Evolutionary conservation across 2,888 invertebrate species (phyloP).

Genomic region (Phlogophora meticulosa): DNA sequence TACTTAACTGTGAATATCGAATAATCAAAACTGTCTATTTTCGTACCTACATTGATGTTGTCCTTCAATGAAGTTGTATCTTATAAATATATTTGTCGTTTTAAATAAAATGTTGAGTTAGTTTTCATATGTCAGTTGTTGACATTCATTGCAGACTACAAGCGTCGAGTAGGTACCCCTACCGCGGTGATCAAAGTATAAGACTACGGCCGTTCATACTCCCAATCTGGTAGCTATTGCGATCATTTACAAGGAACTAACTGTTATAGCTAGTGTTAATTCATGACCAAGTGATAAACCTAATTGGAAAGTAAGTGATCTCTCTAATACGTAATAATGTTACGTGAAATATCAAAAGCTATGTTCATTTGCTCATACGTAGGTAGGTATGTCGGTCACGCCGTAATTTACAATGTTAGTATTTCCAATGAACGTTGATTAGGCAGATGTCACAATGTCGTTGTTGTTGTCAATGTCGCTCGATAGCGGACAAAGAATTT

Average conservation of each 20-base stretch:
- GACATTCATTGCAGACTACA: constrained; percentile 29
- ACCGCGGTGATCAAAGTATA: constrained; percentile 7
- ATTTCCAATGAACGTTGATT: neutral
- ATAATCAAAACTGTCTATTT: constrained; percentile 15
- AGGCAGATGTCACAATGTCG: neutral
- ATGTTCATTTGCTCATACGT: constrained; percentile 17
- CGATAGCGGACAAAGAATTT: constrained; percentile 4
- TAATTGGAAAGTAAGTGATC: constrained; percentile 54
- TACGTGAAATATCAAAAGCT: constrained; percentile 23
- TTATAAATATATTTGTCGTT: constrained; percentile 11
- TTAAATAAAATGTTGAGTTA: constrained; percentile 35
- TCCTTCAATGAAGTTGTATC: constrained; percentile 30
- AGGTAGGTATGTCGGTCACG: neutral
- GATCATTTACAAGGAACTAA: constrained; percentile 45
- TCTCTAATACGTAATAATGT: constrained; percentile 56
- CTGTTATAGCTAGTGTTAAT: constrained; percentile 54
- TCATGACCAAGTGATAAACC: constrained; percentile 63
- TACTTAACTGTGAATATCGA: constrained; percentile 43
- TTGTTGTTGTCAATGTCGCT: no score
- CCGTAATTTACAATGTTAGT: neutral
- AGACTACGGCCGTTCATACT: constrained; percentile 23
- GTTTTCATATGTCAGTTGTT: constrained; percentile 54
- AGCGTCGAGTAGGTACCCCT: constrained; percentile 20
- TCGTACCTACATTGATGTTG: constrained; percentile 12
- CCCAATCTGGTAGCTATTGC: constrained; percentile 38